phyloP scores from a whole-genome alignment of 2,113 vertebrate genomes.

The Strix aluco region DNA sequence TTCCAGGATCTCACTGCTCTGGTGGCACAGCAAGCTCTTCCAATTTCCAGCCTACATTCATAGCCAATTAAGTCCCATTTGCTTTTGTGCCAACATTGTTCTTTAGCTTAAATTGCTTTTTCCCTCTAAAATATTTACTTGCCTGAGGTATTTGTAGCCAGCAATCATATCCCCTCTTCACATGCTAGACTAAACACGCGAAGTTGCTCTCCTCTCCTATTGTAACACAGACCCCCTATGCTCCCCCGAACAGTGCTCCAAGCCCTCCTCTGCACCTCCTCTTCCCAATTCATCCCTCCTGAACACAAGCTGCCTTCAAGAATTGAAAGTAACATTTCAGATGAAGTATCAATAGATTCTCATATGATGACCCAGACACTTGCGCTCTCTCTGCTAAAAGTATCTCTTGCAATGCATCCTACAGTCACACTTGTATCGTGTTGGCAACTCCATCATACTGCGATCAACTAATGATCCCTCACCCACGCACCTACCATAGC shows the following conservation, averaged over 20 bases:
- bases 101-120: conserved; percentile 7
- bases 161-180: conserved; percentile 1
- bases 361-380: background rate
- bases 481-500: background rate
- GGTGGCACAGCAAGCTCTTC: background rate
- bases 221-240: background rate
- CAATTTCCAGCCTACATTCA: background rate
- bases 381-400: background rate
- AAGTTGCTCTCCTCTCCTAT: background rate
- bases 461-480: background rate
- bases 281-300: background rate
- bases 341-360: background rate
- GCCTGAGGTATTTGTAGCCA: background rate
- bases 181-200: conserved; percentile 1
- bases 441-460: background rate
- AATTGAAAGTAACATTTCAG: background rate
- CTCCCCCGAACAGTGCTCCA: background rate
- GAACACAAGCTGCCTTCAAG: background rate
- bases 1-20: background rate
- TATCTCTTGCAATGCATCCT: background rate
- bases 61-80: background rate
- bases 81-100: background rate
- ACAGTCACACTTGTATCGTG: accelerated
- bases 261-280: background rate
- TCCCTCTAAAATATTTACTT: background rate